Evolutionary conservation across 2,113 vertebrate genomes (phyloP), one percentile per base, ranked within the genome.

Genomic region (Lasiurus borealis): DNA sequence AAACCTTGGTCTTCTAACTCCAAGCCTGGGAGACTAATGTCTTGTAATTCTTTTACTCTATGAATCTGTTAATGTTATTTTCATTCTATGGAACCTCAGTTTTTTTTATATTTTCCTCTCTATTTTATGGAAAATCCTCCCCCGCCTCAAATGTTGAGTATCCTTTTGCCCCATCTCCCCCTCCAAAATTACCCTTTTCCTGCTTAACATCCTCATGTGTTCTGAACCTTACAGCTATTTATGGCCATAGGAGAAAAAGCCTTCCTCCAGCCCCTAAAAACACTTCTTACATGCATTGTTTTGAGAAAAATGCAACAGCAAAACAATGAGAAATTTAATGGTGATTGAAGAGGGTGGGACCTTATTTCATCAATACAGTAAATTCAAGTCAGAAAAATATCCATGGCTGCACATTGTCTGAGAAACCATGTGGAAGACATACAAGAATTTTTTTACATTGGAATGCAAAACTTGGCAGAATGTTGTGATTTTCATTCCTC

Each of bases 201-300:
- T 93, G 21, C 29, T 92, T 46, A 34, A 46, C 19, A 59, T 48
- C 18, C 23, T 57, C 2, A 23, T 78, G 4, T 31, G n/a, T 64
- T 15, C 13, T 80, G 29, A 89, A 25, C 82, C 48, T 77, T 80
- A 15, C 27, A 29, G 29, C 1, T 46, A 0, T 76, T 15, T 93
- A 5, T 64, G 75, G 23, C 25, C 50, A 44, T 10, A 10, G 29
- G 31, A 1, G 75, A 5, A 88, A 64, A 84, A 64, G 27, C 23
- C 12, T 34, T 88, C 80, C 29, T 84, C 15, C 6, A 48, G 46
- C 7, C 13, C 29, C 18, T 66, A 31, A 52, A 46, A 25, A 44
- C 21, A 46, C 16, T 87, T 81, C 64, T 81, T 64, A 71, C 84
- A 27, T 86, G 18, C 62, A 27, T 88, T 89, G 14, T 94, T 95